Base-by-base conservation (phyloP, 1,140 invertebrate genomes). In the Centruroides sculpturatus region DNA sequence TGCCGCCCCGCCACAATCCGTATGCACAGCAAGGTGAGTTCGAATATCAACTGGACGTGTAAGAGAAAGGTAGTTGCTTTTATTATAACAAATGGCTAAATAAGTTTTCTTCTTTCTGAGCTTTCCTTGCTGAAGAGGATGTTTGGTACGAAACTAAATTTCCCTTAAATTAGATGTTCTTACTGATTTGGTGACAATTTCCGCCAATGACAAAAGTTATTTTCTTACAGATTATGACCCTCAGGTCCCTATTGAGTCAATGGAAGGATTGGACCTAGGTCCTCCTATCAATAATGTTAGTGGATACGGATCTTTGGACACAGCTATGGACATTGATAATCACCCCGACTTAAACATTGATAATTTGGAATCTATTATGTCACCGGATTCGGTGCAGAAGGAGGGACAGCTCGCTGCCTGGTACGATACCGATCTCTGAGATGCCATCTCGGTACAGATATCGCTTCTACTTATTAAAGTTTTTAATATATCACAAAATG, bases 401-500 rank as follows among this genome's bases (percentile, higher is more conserved):
- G 75, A 77, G 55, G 90, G 89, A 52, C 88, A 92, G 71, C 83
- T 89, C 58, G 87, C 89, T 65, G 88, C 90, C 68, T 94, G 92
- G 92, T 94, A 93, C 77, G 92, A 96, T 75, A 95, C 92, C 64
- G 92, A 95, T 76, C 83, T 95, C 69, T 96, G 85, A 72, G 53
- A 56, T 46, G 12, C 35, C 11, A 51, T 41, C 41, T 41, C 2
- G 41, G 8, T 41, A 8, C 5, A 41, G 8, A 6, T 41, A 8
- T 8, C 8, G 41, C 8, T 6, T 41, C 41, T 41, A 6, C 41
- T 6, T 6, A 41, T 6, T 5, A 41, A 41, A 41, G 41, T 41
- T 41, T 41, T 41, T 41, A 41, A 41, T 41, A 41, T 41, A 41
- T 41, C 41, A 41, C 23, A 23, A 23, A 23, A 23, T 41, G 41